Evolutionary conservation across 2,113 vertebrate genomes (phyloP), one percentile per base, ranked within the genome.

Genomic region (Kobus ellipsiprymnus): DNA sequence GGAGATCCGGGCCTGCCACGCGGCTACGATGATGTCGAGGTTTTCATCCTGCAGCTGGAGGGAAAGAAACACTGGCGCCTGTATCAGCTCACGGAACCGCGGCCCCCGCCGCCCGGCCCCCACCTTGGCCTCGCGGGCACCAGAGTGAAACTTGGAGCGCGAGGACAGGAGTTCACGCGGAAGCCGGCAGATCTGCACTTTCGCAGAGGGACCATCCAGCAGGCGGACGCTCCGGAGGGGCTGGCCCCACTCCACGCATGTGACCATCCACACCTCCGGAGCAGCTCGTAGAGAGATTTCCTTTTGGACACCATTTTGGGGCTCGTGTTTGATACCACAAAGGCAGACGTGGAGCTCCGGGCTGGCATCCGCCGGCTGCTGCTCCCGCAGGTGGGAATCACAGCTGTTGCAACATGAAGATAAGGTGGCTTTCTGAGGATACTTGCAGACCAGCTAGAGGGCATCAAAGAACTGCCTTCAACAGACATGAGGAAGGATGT

Each of bases 251-350:
- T 99, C 99, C 52, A 99, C 99, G 48, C 99, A 99, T 0, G 97
- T 99, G 98, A 99, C 99, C 60, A 99, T 99, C 98, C 99, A 99
- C 98, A 99, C 99, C 95, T 99, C 98, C 99, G 99, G 98, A 99
- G 99, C 97, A 99, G 99, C 98, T 99, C 99, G 1, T 99, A 99
- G 99, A 99, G 99, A 95, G 99, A 99, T 97, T 99, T 99, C 92
- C 98, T 99, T 93, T 87, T 99, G 97, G 99, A 99, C 93, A 59
- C 98, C 71, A 97, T 99, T 95, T 99, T 99, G 21, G 98, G 99
- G 64, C 98, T 99, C 16, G 98, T 99, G 88, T 99, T 98, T 95
- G 99, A 99, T 40, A 71, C 98, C 13, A 99, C 99, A 78, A 99
- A 99, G 94, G 99, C 98, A 46, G 98, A 99, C 0, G 7, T 99